These are phyloP conservation scores for Tachycineta bicolor DNA, from an alignment of 2,113 vertebrate species.

Conservation along the genomic window DNA sequence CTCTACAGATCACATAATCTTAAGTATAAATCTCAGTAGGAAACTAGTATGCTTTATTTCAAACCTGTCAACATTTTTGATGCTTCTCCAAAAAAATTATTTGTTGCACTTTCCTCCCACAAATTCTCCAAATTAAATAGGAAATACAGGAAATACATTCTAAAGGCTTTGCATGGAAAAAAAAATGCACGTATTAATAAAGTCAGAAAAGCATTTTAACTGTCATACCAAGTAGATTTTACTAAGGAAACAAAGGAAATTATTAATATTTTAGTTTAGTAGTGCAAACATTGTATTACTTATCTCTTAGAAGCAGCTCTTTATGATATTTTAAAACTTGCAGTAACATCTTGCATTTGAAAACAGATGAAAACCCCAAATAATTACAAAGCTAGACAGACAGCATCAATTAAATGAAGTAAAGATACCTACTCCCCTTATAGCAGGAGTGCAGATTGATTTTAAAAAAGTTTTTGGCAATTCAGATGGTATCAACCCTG, in stretches of 20 bases:
- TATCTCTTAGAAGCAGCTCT: neutral
- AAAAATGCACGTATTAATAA: neutral
- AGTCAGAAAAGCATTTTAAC: neutral
- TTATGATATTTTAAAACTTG: neutral
- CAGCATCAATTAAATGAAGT: neutral
- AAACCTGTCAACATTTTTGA: constrained; percentile 4
- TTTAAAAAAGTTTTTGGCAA: neutral
- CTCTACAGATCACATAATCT: neutral
- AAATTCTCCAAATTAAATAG: neutral
- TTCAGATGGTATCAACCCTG: neutral
- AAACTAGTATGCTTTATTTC: neutral
- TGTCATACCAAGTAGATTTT: neutral
- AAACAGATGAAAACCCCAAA: neutral
- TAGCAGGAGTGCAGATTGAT: neutral
- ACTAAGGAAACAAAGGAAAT: neutral
- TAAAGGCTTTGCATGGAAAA: neutral
- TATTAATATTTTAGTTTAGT: neutral
- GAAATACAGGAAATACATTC: neutral
- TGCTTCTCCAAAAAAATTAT: neutral
- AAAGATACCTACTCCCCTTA: neutral
- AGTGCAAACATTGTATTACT: neutral
- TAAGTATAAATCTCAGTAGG: neutral
- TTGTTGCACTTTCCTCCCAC: neutral
- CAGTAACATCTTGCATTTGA: neutral
- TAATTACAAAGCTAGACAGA: neutral